Evolutionary conservation across 2,797 vertebrate species (phyloP).

Genomic region (Allobates femoralis): DNA sequence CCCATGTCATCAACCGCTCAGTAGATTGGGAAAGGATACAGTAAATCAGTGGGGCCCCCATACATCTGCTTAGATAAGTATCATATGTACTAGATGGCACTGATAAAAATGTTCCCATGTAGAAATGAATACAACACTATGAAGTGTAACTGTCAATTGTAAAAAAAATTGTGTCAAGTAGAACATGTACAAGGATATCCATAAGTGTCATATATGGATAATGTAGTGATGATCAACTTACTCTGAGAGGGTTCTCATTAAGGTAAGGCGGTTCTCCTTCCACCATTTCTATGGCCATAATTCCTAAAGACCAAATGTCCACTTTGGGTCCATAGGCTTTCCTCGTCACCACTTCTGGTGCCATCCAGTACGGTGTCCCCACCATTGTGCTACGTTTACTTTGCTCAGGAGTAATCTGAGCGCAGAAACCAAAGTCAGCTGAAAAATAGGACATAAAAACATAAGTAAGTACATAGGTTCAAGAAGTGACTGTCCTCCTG

Average conservation of each 20-base stretch:
- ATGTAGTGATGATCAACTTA: slow-evolving; percentile 70
- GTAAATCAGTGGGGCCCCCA: no score
- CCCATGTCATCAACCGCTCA: no score
- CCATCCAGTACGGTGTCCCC: slow-evolving; percentile 91
- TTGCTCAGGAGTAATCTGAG: slow-evolving; percentile 91
- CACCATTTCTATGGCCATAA: slow-evolving; percentile 94
- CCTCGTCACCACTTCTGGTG: slow-evolving; percentile 89
- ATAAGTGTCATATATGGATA: not conserved
- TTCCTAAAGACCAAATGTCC: slow-evolving; percentile 91
- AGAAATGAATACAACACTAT: no score
- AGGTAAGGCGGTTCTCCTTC: slow-evolving; percentile 92
- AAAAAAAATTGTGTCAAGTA: not conserved
- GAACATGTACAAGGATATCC: not conserved
- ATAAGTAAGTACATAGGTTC: not conserved
- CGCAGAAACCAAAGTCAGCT: slow-evolving; percentile 93
- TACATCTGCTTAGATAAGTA: no score
- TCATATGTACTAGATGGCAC: no score
- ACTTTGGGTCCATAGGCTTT: slow-evolving; percentile 91
- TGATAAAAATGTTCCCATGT: no score
- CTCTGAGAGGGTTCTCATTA: slow-evolving; percentile 93
- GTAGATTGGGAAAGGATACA: no score
- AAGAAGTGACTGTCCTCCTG: not conserved
- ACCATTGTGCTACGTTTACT: slow-evolving; percentile 93
- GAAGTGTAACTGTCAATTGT: no score
- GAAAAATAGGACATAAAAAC: slow-evolving; percentile 61